Percentiles rank a stretch among this genome's conserved stretches.
These are phyloP conservation scores for Oscarella lobularis DNA, from an alignment of 37 sponge, comb jelly and placozoan species.

Conservation along the genomic window DNA sequence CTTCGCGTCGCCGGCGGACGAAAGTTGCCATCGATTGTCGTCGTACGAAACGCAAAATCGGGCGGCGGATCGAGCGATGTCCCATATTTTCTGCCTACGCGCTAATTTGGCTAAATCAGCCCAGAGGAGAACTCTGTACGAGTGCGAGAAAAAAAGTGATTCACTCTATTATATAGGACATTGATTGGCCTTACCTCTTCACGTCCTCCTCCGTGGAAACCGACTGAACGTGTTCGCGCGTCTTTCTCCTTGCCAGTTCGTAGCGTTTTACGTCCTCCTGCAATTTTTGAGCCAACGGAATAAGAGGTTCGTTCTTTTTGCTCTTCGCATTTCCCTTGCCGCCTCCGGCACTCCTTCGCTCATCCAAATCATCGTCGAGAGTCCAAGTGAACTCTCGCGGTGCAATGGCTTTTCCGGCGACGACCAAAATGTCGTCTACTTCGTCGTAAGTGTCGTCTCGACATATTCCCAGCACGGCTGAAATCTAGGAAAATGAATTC, in stretches of 20 bases:
- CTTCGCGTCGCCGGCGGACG: no score
- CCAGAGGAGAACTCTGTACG: not conserved
- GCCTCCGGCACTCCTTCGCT: no score
- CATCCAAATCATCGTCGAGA: no score
- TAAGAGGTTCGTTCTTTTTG: no score
- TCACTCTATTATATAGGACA: not conserved
- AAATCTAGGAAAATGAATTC: no score
- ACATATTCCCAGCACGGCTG: no score
- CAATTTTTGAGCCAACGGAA: not conserved
- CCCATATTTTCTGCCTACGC: not conserved
- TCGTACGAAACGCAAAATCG: not conserved
- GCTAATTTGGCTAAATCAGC: not conserved
- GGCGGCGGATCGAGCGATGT: not conserved
- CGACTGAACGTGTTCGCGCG: not conserved
- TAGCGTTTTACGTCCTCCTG: not conserved
- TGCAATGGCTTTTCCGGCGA: no score
- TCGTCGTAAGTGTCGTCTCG: no score
- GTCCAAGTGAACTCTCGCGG: no score
- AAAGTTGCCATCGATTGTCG: not conserved
- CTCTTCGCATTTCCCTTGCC: no score
- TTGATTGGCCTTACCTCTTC: not conserved
- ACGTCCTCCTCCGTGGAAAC: not conserved
- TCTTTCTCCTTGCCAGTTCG: not conserved
- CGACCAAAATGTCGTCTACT: no score
- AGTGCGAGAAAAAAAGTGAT: not conserved